Percentiles rank a stretch among this genome's conserved stretches.
These are phyloP conservation scores for Eriocheir sinensis DNA, from an alignment of 1,140 invertebrate genomes.

Conservation along the genomic window DNA sequence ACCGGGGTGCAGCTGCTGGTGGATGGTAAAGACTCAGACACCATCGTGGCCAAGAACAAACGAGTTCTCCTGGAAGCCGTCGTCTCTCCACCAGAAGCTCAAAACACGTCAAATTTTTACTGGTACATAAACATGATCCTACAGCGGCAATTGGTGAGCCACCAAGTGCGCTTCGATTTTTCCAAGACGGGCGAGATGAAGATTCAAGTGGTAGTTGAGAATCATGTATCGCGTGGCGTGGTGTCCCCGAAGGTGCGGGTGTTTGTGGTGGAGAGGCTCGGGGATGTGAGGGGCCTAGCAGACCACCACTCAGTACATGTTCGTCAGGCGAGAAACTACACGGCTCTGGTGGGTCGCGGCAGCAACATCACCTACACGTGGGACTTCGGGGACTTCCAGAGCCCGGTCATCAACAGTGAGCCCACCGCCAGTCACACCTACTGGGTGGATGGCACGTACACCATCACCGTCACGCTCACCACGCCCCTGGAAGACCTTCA, in stretches of 20 bases:
- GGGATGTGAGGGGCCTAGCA: constrained; percentile 43
- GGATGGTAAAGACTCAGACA: not conserved
- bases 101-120: not conserved
- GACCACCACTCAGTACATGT: constrained; percentile 45
- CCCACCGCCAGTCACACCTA: constrained; percentile 36
- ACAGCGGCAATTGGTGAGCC: not conserved
- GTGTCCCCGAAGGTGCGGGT: not conserved
- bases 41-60: constrained; percentile 31
- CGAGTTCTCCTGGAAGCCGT: not conserved
- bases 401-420: not conserved
- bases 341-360: constrained; percentile 32
- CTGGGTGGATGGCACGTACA: constrained; percentile 3
- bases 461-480: constrained; percentile 36
- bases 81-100: constrained; percentile 12
- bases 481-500: constrained; percentile 34
- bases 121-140: not conserved
- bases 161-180: not conserved
- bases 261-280: constrained; percentile 52
- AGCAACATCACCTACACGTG: constrained; percentile 65
- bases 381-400: constrained; percentile 25
- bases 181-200: not conserved
- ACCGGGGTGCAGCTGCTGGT: constrained; percentile 5
- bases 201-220: not conserved
- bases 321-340: constrained; percentile 38
- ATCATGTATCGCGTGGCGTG: not conserved